phyloP scores from a whole-genome alignment of 2,797 vertebrate genomes.

The Gallinago nigripennis region DNA sequence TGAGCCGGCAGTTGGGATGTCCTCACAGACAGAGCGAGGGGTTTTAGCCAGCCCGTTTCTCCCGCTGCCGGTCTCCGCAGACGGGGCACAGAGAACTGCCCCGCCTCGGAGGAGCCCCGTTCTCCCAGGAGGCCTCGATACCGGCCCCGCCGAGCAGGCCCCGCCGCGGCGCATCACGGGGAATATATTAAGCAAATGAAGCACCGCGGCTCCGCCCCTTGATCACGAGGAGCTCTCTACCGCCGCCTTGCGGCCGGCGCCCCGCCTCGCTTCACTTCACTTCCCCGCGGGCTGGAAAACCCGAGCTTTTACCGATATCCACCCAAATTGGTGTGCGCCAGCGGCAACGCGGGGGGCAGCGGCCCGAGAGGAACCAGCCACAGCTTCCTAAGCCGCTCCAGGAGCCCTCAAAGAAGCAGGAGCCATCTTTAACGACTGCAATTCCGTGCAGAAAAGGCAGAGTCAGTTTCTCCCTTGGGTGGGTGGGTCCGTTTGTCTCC shows the following conservation, averaged over 20 bases:
- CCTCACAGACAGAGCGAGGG: accelerated
- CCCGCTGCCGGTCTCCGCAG: accelerated
- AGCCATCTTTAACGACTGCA: not conserved
- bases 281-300: accelerated
- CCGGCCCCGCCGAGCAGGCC: accelerated
- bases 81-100: accelerated
- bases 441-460: not conserved
- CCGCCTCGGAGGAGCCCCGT: accelerated
- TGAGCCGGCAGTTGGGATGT: accelerated
- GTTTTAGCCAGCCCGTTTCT: accelerated
- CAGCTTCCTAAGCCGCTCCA: accelerated
- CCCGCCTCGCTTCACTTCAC: accelerated
- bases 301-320: not conserved
- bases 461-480: not conserved
- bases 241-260: not conserved
- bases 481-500: not conserved
- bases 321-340: not conserved
- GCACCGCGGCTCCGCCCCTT: not conserved
- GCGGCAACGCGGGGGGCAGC: not conserved
- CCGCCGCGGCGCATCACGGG: too few species aligned
- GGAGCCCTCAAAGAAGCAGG: not conserved
- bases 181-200: not conserved
- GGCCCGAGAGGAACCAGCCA: accelerated
- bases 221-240: too few species aligned
- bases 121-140: accelerated